Base-by-base conservation (phyloP, 2,797 vertebrate genomes). In the Danio kyathit region DNA sequence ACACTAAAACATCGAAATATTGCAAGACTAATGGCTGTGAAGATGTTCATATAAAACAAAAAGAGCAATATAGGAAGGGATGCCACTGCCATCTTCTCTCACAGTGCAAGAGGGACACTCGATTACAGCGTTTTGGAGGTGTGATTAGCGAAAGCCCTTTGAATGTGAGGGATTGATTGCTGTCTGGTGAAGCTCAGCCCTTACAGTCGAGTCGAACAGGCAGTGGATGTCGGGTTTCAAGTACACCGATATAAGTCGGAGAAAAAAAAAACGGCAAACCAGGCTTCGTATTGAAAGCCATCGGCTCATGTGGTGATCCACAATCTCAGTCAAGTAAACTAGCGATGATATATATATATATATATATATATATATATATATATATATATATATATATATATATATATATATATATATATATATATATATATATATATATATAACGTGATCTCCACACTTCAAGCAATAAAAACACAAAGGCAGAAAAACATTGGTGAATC, bases 181-280 rank as follows among this genome's bases (percentile, higher is more conserved):
- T 7, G 78, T 72, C 48, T 56, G n/a, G 78, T 79, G 77, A 70
- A 51, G 11, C 56, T 70, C 76, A 69, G 76, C 54, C 76, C 76
- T 78, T 79, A 51, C 14, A 16, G 65, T 70, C 54, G n/a, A 79
- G 29, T 70, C 61, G 54, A 70, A 16, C 44, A 61, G 64, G 64
- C 51, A 49, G 43, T 59, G 14, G 21, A 59, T 61, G 54, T 49
- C 19, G 38, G n/a, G 17, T 46, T 80, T 73, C 78, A 73, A 80
- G 19, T 65, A 80, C 78, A 48, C 59, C 5, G 41, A 65, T 67
- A 64, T 38, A 56, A 73, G 49, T 29, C 29, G 1, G 29, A 29
- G 29, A 29, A 49, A 52, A 60, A 60, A n/a, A 7, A 41, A 51
- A 21, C 29, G n/a, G 9, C 11, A 51, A 72, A 19, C 38, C 59